These are phyloP conservation scores for Gonioctena quinquepunctata DNA, from an alignment of 1,140 invertebrate genomes.

Conservation along the genomic window DNA sequence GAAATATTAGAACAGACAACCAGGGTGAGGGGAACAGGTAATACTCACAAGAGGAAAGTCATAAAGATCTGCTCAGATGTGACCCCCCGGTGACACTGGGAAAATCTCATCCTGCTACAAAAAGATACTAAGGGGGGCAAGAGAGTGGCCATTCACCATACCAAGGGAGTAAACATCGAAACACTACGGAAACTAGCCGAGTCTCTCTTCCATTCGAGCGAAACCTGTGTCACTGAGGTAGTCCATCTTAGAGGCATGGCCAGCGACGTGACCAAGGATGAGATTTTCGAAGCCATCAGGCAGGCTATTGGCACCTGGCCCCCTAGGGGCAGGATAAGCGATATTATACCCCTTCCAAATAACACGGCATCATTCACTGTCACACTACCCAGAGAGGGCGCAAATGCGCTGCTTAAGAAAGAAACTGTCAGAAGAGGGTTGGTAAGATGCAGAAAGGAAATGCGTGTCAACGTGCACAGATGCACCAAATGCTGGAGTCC, in stretches of 20 bases:
- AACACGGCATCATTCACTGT: neutral
- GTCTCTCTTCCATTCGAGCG: neutral
- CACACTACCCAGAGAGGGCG: neutral
- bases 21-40: neutral
- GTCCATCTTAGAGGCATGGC: neutral
- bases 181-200: neutral
- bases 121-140: neutral
- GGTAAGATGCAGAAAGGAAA: neutral
- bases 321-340: neutral
- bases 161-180: neutral
- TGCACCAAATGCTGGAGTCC: slow-evolving; percentile 10
- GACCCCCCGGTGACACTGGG: neutral
- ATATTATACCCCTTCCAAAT: neutral
- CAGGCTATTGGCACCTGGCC: neutral
- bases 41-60: neutral
- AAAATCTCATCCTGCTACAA: neutral
- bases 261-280: neutral
- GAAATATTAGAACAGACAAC: slow-evolving; percentile 20
- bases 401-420: neutral
- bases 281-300: neutral
- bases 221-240: no score
- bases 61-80: neutral
- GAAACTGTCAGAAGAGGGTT: neutral
- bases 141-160: neutral
- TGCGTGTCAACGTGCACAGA: neutral